Evolutionary conservation across 2,113 vertebrate species (phyloP), one percentile per base, ranked within the genome.

Genomic region (Xenus cinereus): DNA sequence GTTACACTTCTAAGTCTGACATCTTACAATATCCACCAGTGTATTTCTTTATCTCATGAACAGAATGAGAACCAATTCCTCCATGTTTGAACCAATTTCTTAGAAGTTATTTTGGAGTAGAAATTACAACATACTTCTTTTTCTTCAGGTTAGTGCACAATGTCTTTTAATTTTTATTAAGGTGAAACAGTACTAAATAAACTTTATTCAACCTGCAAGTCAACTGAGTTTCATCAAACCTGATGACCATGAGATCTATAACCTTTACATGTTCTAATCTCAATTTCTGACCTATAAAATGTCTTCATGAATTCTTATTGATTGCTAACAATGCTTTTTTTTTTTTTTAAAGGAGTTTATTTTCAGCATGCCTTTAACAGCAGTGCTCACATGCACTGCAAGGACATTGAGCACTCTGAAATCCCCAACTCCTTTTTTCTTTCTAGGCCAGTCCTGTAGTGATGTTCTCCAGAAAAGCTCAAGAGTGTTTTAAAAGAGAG

Each of bases 391-490:
- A 41, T 35, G 35, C 27, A 67, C 62, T 63, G 59, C 75, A 95
- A 91, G 89, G 94, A 95, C 54, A 91, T 23, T 14, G 76, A 93
- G 76, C 84, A 89, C 77, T 77, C 53, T 81, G 56, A 97, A 90
- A 95, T 78, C 35, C 84, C 62, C 66, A 75, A 6, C 2, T 79
- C 45, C 50, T 90, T 96, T 96, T 48, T 91, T 82, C 64, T 90
- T 93, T 92, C 86, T 84, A 82, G 90, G 93, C 76, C 80, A 92
- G 93, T 89, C 83, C 80, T 88, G 64, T 78, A 91, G 82, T 75
- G 79, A 81, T 75, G 90, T 92, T 95, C 77, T 97, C 64, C 84
- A 95, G 63, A 91, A 86, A 95, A 92, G 39, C 27, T 33, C 14
- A 45, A 59, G 51, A 84, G 54, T 14, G 6, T 17, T 88, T 95